A percentile compares a stretch with the other conserved stretches of the same genome.
Conservation (phyloP, 2,888 invertebrate species). For the Gryllus longicercus region DNA sequence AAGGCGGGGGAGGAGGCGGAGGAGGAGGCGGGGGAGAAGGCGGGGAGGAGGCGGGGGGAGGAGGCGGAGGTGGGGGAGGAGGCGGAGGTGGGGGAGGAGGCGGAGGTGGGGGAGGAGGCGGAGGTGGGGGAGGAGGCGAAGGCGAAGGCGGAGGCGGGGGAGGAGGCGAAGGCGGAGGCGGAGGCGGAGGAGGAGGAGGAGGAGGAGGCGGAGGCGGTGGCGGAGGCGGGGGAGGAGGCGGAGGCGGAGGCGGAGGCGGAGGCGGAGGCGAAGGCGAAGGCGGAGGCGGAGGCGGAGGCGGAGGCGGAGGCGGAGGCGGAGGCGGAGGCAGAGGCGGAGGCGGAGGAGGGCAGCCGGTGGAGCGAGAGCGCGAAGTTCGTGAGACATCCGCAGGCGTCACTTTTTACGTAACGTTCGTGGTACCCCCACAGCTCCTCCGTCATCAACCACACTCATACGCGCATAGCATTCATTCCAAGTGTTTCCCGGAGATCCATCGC, state of each 20-base stretch:
- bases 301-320: neutral
- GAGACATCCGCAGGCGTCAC: no score
- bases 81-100: no score
- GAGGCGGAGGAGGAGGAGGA: no score
- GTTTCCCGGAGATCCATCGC: no score
- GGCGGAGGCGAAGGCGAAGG: neutral
- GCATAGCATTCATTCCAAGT: no score
- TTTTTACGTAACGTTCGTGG: no score
- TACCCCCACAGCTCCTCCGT: no score
- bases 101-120: no score
- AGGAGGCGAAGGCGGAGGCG: neutral
- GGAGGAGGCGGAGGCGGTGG: accelerated
- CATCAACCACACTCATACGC: no score
- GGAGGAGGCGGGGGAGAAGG: neutral
- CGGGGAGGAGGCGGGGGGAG: neutral
- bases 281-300: neutral
- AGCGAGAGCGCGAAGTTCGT: neutral
- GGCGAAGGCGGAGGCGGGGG: no score
- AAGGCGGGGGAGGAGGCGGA: neutral
- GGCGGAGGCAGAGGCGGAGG: neutral
- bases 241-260: neutral
- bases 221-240: neutral
- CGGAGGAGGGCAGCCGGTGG: neutral
- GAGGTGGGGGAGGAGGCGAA: accelerated
- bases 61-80: neutral